phyloP scores from a whole-genome alignment of 2,888 invertebrate species.

The Yponomeuta sedellus region DNA sequence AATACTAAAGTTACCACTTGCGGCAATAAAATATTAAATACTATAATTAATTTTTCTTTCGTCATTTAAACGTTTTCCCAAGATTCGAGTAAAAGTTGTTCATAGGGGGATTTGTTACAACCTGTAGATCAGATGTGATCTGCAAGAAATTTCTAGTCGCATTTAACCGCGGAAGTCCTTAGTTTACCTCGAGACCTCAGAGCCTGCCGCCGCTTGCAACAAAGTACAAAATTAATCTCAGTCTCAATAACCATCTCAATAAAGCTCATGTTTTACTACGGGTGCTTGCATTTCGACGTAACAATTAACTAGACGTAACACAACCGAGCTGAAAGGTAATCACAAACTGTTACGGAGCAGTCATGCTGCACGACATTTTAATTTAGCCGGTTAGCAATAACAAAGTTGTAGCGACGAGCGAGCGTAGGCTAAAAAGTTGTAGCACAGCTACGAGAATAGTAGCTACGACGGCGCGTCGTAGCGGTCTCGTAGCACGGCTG shows the following conservation, averaged over 20 bases:
- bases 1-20: too few relatives aligned
- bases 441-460: constrained; percentile 26
- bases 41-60: too few relatives aligned
- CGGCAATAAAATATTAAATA: too few relatives aligned
- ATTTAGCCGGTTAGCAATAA: constrained; percentile 13
- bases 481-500: constrained; percentile 37
- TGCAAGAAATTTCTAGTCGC: too few relatives aligned
- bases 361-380: constrained; percentile 9
- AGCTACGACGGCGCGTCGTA: constrained; percentile 44
- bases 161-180: too few relatives aligned
- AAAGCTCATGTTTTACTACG: constrained; percentile 3
- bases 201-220: too few relatives aligned
- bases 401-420: constrained; percentile 27
- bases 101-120: too few relatives aligned
- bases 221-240: not conserved
- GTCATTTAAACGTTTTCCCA: too few relatives aligned
- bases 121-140: too few relatives aligned
- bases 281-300: constrained; percentile 4
- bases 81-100: too few relatives aligned
- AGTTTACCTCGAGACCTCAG: too few relatives aligned
- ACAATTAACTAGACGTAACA: constrained; percentile 4
- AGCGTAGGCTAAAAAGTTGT: constrained; percentile 60
- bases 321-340: not conserved
- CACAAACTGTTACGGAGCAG: not conserved
- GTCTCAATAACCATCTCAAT: not conserved